Conservation (phyloP, 2,797 vertebrate species). For the Enteromius viviparus region DNA sequence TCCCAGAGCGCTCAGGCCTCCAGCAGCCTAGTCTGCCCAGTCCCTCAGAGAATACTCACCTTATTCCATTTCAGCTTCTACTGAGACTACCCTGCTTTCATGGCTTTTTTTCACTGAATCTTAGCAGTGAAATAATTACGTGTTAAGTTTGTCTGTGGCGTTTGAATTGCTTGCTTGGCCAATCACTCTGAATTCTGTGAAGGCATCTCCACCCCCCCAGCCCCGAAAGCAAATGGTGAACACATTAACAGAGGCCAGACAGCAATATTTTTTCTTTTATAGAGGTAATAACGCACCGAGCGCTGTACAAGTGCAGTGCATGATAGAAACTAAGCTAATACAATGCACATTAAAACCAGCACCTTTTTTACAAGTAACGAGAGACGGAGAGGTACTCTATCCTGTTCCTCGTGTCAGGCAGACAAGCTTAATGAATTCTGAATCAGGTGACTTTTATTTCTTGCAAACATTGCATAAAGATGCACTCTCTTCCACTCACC, state of each 20-base stretch:
- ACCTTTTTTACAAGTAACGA: conserved; percentile 75
- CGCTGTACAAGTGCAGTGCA: conserved; percentile 68
- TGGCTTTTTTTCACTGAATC: conserved; percentile 65
- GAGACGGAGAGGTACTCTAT: conserved; percentile 75
- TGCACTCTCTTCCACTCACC: conserved; percentile 55
- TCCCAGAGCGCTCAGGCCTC: conserved; percentile 53
- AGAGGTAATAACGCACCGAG: conserved; percentile 79
- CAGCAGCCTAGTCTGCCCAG: conserved; percentile 49
- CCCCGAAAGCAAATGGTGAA: conserved; percentile 78
- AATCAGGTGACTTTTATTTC: conserved; percentile 82
- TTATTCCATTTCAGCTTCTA: conserved; percentile 56
- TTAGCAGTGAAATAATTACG: conserved; percentile 69
- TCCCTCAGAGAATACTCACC: conserved; percentile 59
- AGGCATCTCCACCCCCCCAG: conserved; percentile 67
- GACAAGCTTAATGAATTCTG: conserved; percentile 79
- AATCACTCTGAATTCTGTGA: conserved; percentile 67
- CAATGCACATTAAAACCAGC: conserved; percentile 79
- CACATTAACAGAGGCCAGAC: conserved; percentile 78
- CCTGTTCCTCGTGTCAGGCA: conserved; percentile 72
- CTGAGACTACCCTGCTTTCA: conserved; percentile 56
- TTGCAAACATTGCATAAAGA: conserved; percentile 78
- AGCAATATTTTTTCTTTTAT: conserved; percentile 82
- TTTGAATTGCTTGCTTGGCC: conserved; percentile 68
- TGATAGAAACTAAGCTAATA: conserved; percentile 77
- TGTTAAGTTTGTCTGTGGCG: conserved; percentile 64